A percentile compares a stretch with the other conserved stretches of the same genome.
phyloP scores from a whole-genome alignment of 2,113 vertebrate species.

The Narcine bancroftii region DNA sequence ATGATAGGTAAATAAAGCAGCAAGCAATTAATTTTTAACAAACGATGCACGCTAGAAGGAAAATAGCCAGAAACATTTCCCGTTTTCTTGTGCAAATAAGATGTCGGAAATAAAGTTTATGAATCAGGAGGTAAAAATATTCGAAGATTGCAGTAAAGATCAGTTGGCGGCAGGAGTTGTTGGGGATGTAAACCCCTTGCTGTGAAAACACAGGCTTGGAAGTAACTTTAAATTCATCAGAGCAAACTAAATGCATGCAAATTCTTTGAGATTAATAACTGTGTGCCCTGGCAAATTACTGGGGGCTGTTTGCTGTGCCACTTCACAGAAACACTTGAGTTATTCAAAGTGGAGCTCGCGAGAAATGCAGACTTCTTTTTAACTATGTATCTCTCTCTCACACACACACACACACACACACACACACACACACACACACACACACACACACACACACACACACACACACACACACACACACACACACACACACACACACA shows the following conservation, averaged over 20 bases:
- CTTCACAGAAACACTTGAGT: constrained; percentile 98
- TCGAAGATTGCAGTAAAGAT: background rate
- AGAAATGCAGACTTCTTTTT: constrained; percentile 85
- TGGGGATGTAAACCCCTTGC: background rate
- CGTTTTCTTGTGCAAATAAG: background rate
- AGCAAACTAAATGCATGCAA: background rate
- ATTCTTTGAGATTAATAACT: constrained; percentile 41
- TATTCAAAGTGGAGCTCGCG: constrained; percentile 87
- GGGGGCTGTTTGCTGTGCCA: constrained; percentile 88
- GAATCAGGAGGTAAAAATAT: background rate
- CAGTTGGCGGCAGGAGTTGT: background rate
- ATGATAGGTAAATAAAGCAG: background rate
- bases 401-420: background rate
- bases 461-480: no score
- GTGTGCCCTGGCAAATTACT: constrained; percentile 66
- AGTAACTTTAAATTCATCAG: background rate
- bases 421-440: background rate
- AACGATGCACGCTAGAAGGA: background rate
- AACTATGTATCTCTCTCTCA: constrained; percentile 72
- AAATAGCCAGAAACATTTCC: background rate
- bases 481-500: no score
- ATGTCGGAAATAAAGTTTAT: background rate
- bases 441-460: no score
- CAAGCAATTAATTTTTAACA: background rate
- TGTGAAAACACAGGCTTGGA: background rate